A percentile compares a stretch with the other conserved stretches of the same genome.
Evolutionary conservation across 2,113 vertebrate genomes (phyloP).

Genomic region (Motacilla tschutschensis): DNA sequence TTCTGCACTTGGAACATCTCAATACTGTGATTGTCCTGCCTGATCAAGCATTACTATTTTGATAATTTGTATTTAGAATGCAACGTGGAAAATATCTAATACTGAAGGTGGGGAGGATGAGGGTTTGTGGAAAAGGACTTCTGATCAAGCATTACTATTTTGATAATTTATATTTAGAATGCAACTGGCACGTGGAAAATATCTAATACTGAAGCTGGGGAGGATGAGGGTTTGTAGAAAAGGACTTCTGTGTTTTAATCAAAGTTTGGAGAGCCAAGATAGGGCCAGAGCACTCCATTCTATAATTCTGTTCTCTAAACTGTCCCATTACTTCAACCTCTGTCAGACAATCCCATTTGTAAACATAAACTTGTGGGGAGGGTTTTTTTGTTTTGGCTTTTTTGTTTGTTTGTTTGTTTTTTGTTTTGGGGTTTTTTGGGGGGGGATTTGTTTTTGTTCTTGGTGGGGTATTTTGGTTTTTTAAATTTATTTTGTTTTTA

Average conservation of each 20-base stretch:
- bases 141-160: not conserved
- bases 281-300: not conserved
- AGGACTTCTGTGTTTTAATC: not conserved
- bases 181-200: not conserved
- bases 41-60: not conserved
- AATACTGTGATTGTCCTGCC: fast-evolving
- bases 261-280: not conserved
- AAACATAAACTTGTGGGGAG: not conserved
- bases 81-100: not conserved
- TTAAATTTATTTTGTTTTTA: too few relatives aligned
- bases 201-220: not conserved
- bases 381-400: not conserved
- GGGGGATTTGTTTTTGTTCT: not conserved
- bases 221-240: not conserved
- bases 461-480: not conserved
- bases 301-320: not conserved
- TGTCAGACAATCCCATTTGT: not conserved
- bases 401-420: too few relatives aligned
- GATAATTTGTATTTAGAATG: not conserved
- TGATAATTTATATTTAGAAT: not conserved
- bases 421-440: too few relatives aligned
- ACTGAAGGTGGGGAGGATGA: not conserved
- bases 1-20: not conserved
- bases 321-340: not conserved
- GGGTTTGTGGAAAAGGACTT: not conserved